Percentiles rank a stretch among this genome's conserved stretches.
Conservation (phyloP, 2,888 invertebrate species). For the Pteria penguin region DNA sequence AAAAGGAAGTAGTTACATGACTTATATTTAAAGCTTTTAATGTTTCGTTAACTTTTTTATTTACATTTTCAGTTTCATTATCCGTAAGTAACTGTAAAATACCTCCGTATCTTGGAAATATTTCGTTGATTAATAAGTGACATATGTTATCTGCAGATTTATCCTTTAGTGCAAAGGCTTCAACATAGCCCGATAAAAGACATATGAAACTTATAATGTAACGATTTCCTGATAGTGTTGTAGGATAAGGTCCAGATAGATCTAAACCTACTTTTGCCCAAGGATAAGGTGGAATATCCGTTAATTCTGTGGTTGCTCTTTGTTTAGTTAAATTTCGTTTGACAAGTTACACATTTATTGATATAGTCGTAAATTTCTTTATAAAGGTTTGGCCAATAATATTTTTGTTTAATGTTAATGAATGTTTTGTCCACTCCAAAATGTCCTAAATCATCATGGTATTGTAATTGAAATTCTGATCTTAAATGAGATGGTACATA, state of each 20-base stretch:
- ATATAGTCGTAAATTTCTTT: slow-evolving; percentile 36
- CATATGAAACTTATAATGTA: slow-evolving; percentile 20
- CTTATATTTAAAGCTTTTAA: slow-evolving; percentile 11
- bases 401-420: slow-evolving; percentile 36
- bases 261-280: slow-evolving; percentile 42
- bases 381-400: slow-evolving; percentile 45
- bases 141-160: slow-evolving; percentile 35
- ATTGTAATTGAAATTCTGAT: slow-evolving; percentile 8
- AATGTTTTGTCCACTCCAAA: too few relatives aligned
- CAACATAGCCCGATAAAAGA: slow-evolving; percentile 25
- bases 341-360: slow-evolving; percentile 27
- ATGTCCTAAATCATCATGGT: slow-evolving; percentile 44
- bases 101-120: slow-evolving; percentile 28
- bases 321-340: slow-evolving; percentile 28
- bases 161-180: slow-evolving; percentile 41
- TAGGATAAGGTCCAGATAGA: slow-evolving; percentile 42
- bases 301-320: slow-evolving; percentile 42
- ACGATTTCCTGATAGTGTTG: slow-evolving; percentile 34
- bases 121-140: slow-evolving; percentile 24
- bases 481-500: slow-evolving; percentile 29
- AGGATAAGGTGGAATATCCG: slow-evolving; percentile 46
- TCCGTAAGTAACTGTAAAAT: slow-evolving; percentile 38
- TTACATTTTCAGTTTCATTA: slow-evolving; percentile 33
- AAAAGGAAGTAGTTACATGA: slow-evolving; percentile 32
- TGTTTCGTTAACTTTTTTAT: slow-evolving; percentile 26